These are phyloP conservation scores for Achroia grisella DNA, from an alignment of 1,140 invertebrate species.

Conservation along the genomic window DNA sequence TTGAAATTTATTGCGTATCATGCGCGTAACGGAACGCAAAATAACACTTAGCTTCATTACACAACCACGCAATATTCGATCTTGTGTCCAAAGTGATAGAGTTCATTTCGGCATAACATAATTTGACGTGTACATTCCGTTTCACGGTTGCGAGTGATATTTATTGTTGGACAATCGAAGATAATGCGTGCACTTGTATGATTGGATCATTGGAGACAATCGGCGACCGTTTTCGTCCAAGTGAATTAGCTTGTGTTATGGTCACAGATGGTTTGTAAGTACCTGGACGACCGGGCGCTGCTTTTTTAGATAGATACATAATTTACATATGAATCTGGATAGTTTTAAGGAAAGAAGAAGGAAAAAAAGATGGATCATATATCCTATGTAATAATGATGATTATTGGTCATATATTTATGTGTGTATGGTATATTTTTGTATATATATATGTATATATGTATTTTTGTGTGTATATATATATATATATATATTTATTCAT, in stretches of 20 bases:
- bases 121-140: conserved; percentile 25
- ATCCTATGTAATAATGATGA: no score
- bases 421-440: no score
- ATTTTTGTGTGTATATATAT: no score
- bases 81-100: conserved; percentile 17
- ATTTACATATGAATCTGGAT: no score
- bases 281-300: no score
- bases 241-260: conserved; percentile 41
- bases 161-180: conserved; percentile 62
- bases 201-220: conserved; percentile 51
- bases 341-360: no score
- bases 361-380: no score
- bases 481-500: no score
- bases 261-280: conserved; percentile 1
- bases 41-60: conserved; percentile 27
- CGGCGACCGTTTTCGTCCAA: conserved; percentile 47
- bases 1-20: conserved; percentile 68
- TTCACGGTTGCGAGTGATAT: conserved; percentile 31
- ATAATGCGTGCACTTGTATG: conserved; percentile 62
- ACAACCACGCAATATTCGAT: conserved; percentile 19
- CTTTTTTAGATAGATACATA: no score
- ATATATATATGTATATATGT: no score
- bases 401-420: no score
- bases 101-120: conserved; percentile 15
- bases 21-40: conserved; percentile 31